Evolutionary conservation across 1,140 invertebrate genomes (phyloP).

Genomic region (Cydia amplana): DNA sequence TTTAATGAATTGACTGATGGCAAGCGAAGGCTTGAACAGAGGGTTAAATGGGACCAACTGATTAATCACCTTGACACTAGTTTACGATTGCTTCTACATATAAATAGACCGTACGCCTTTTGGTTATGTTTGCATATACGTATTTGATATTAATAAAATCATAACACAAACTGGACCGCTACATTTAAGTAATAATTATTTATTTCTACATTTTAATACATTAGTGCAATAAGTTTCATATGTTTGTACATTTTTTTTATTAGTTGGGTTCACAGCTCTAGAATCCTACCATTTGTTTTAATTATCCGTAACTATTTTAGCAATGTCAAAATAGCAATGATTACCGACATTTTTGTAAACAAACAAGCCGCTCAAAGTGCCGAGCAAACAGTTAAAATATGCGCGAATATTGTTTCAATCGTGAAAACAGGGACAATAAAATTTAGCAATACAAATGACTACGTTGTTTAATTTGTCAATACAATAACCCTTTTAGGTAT

Average conservation of each 20-base stretch:
- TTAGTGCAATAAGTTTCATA: no score
- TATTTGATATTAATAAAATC: no score
- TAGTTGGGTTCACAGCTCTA: no score
- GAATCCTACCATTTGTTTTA: background rate
- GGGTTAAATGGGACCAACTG: constrained; percentile 74
- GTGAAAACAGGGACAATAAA: constrained; percentile 28
- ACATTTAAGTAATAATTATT: no score
- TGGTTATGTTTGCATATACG: background rate
- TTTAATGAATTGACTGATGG: constrained; percentile 78
- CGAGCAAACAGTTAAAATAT: constrained; percentile 5
- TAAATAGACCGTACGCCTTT: no score
- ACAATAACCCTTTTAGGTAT: constrained; percentile 41
- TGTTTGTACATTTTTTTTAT: no score
- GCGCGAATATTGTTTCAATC: constrained; percentile 28
- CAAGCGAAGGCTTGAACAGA: constrained; percentile 66
- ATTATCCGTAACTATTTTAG: background rate
- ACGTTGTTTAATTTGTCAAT: constrained; percentile 37
- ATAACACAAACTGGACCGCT: no score
- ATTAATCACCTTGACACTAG: constrained; percentile 76
- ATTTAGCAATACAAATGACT: constrained; percentile 32
- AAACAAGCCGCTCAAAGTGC: background rate
- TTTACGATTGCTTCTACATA: constrained; percentile 62
- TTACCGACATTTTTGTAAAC: background rate
- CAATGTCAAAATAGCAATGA: background rate
- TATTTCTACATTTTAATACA: no score